Evolutionary conservation across 2,888 invertebrate species (phyloP), one percentile per base, ranked within the genome.

Genomic region (Euplexia lucipara): DNA sequence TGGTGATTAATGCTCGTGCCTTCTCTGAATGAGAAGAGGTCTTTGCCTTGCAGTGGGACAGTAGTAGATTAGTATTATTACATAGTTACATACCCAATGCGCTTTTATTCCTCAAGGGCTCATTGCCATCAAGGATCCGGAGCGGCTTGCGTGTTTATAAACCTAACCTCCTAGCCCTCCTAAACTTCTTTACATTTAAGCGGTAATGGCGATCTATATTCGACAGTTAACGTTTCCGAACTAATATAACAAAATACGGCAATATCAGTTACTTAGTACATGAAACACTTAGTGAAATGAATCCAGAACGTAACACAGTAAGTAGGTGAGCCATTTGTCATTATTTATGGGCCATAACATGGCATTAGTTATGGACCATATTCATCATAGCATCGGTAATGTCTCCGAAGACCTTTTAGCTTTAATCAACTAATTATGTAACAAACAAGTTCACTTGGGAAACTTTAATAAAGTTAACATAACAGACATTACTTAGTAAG

Each of bases 341-440:
- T 5, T 78, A 72, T 56, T 78, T 78, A 78, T 74, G 59, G 78
- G 5, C 73, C 35, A 51, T 64, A 72, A 57, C 77, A 70, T 20
- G 42, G 59, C 5, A 30, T 76, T 70, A 49, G 76, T 75, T 60
- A 54, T 70, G 39, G 60, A n/a, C 32, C 44, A 37, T 45, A 44
- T 69, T 70, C 41, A 59, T 71, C 76, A 76, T 30, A 35, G 53
- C 41, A 51, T 59, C 30, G 70, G 49, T 37, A 20, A 18, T 35
- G 18, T 16, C 41, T 18, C 20, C 20, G 3, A 18, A 14, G 22
- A 35, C 16, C 49, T 75, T 70, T 53, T 68, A 52, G 58, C 32
- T 75, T 16, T 54, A 59, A 70, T 70, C 32, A 70, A 70, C 53
- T 54, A 35, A 75, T 70, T 70, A 69, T 44, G 42, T 53, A 20